These are phyloP conservation scores for Cisticola juncidis DNA, from an alignment of 2,113 vertebrate genomes.

Conservation along the genomic window DNA sequence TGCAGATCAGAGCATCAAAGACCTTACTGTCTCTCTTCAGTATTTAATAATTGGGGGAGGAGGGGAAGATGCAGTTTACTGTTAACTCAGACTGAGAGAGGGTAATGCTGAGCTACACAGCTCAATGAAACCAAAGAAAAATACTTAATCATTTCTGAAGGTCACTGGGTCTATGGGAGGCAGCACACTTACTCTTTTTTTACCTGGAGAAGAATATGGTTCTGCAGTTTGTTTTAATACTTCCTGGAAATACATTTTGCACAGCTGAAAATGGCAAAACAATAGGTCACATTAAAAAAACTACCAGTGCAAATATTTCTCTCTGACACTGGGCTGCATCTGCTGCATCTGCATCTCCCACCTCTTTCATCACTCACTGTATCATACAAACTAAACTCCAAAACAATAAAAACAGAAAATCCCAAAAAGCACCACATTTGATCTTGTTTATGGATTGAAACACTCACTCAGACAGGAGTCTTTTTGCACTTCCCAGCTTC, in stretches of 20 bases:
- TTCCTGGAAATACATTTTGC: neutral
- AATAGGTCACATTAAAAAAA: neutral
- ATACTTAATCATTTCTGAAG: conserved; percentile 59
- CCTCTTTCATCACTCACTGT: neutral
- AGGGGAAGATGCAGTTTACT: neutral
- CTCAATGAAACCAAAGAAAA: neutral
- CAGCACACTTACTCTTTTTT: neutral
- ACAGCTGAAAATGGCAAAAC: neutral
- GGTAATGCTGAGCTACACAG: neutral
- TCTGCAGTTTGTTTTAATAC: conserved; percentile 51
- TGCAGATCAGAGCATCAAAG: neutral
- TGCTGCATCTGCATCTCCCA: neutral
- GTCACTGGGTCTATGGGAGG: conserved; percentile 7
- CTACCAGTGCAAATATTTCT: conserved; percentile 15
- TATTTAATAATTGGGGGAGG: neutral
- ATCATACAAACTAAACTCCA: neutral
- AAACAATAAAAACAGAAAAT: neutral
- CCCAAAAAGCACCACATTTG: neutral
- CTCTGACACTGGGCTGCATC: neutral
- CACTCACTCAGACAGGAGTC: conserved; percentile 42
- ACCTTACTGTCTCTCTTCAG: neutral
- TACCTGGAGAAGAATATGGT: neutral
- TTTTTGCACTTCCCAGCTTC: conserved; percentile 36
- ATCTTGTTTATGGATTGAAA: neutral
- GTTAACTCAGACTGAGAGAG: neutral